Conservation (phyloP, 2,113 vertebrate species). For the Heliornis fulica region DNA sequence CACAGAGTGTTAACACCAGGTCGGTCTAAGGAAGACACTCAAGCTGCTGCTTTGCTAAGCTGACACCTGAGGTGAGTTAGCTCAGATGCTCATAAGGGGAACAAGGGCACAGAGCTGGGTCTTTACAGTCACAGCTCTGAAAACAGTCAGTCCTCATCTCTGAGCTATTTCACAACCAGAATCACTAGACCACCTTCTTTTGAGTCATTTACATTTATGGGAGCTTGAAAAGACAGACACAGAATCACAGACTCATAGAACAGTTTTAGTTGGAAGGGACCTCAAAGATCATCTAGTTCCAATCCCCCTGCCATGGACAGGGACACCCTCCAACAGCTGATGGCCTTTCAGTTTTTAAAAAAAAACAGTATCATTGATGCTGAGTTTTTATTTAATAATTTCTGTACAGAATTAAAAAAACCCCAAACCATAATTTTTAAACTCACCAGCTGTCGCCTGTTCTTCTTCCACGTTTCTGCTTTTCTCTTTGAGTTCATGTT, state of each 20-base stretch:
- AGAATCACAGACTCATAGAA: too few relatives aligned
- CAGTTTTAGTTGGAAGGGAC: too few relatives aligned
- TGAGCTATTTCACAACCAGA: not conserved
- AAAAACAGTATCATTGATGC: not conserved
- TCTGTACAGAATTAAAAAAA: not conserved
- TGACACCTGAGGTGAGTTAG: not conserved
- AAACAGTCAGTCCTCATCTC: not conserved
- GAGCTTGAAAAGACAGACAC: not conserved
- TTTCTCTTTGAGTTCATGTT: constrained; percentile 99
- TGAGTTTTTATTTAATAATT: not conserved
- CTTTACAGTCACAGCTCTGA: not conserved
- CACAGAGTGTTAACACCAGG: not conserved
- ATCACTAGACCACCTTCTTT: not conserved
- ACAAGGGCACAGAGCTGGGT: not conserved
- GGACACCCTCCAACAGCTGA: not conserved
- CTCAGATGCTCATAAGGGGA: not conserved
- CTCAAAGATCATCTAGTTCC: too few relatives aligned
- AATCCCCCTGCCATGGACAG: too few relatives aligned
- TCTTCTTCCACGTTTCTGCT: constrained; percentile 99
- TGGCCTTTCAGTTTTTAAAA: not conserved
- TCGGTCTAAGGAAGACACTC: not conserved
- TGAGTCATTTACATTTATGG: not conserved
- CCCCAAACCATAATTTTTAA: not conserved
- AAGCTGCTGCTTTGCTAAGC: not conserved
- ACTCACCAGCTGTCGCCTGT: constrained; percentile 92